These are phyloP conservation scores for Gambusia holbrooki DNA, from an alignment of 2,113 vertebrate species.

Conservation along the genomic window DNA sequence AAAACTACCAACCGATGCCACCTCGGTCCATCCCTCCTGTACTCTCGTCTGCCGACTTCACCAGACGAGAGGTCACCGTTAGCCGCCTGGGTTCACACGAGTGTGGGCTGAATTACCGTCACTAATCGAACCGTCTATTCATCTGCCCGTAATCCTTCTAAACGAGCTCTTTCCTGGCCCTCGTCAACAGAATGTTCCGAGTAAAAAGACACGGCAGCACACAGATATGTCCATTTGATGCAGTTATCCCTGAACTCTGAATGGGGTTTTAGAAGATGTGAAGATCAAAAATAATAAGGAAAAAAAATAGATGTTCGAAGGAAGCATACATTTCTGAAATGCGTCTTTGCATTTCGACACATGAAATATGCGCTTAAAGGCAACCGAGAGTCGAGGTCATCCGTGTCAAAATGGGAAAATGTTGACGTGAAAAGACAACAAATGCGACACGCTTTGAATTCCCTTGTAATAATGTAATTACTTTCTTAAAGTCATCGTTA, in stretches of 20 bases:
- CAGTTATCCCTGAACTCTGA: background rate
- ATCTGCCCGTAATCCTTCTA: background rate
- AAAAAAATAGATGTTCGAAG: constrained; percentile 3
- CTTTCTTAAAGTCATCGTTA: background rate
- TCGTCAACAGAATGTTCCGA: no score
- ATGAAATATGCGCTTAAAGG: constrained; percentile 9
- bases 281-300: background rate
- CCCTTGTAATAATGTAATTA: background rate
- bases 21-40: background rate
- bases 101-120: constrained; percentile 6
- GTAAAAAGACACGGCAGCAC: background rate
- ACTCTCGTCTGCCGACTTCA: constrained; percentile 3
- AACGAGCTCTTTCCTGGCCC: background rate
- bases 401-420: background rate
- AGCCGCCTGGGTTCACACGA: background rate
- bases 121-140: constrained; percentile 1
- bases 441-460: background rate
- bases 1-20: background rate
- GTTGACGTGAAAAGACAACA: background rate
- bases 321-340: background rate
- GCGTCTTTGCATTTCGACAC: background rate
- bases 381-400: background rate
- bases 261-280: background rate
- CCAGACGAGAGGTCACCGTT: background rate
- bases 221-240: background rate